These are phyloP conservation scores for Alethe diademata DNA, from an alignment of 2,113 vertebrate species.

Conservation along the genomic window DNA sequence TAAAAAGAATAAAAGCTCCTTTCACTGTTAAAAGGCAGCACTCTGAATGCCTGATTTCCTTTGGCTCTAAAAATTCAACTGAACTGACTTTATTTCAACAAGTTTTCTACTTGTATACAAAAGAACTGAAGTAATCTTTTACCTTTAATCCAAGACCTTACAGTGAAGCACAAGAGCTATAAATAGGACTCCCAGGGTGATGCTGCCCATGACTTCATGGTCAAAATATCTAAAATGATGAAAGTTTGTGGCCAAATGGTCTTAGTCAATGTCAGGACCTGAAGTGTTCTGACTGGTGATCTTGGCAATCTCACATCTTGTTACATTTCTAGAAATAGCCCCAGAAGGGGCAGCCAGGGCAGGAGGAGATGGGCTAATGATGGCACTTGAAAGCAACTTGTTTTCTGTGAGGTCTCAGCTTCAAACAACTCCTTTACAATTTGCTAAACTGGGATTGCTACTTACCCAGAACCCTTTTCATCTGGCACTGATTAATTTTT, in stretches of 20 bases:
- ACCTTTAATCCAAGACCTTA: not conserved
- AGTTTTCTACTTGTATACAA: not conserved
- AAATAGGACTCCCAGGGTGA: not conserved
- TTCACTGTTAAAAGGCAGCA: slow-evolving; percentile 12
- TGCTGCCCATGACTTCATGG: not conserved
- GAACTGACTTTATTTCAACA: not conserved
- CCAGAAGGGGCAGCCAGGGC: not conserved
- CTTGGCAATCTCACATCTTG: not conserved
- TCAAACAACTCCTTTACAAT: slow-evolving; percentile 7
- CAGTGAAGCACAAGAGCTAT: not conserved
- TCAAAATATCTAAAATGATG: not conserved
- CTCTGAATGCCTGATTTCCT: not conserved
- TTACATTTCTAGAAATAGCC: not conserved
- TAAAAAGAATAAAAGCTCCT: slow-evolving; percentile 26
- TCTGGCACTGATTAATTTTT: not conserved
- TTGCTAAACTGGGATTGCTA: not conserved
- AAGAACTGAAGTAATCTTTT: not conserved
- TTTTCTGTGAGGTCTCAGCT: not conserved
- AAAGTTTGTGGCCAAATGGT: not conserved
- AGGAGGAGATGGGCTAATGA: not conserved
- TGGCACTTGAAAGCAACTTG: not conserved
- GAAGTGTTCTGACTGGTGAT: not conserved
- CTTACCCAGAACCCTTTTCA: not conserved
- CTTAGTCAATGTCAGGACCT: not conserved
- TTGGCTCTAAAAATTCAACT: not conserved